phyloP scores from a whole-genome alignment of 1,140 invertebrate genomes.

The Parapsyche elsis region DNA sequence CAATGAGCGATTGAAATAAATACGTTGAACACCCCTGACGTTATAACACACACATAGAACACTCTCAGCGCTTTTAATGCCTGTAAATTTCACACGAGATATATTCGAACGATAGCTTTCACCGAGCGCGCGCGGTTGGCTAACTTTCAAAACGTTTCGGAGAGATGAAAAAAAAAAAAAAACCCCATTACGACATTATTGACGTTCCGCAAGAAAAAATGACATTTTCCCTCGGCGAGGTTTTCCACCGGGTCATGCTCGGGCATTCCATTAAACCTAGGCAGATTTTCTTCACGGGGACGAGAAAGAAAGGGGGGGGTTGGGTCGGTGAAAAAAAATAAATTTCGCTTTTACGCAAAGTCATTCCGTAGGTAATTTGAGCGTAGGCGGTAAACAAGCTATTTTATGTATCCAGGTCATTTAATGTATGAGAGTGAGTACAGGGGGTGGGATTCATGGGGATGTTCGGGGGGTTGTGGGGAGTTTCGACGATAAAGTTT shows the following conservation, averaged over 20 bases:
- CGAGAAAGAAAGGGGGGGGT: neutral
- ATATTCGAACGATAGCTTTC: neutral
- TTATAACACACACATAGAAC: too few species aligned
- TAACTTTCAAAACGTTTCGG: neutral
- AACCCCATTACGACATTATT: slow-evolving; percentile 32
- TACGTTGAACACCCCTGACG: too few species aligned
- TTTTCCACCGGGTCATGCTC: slow-evolving; percentile 2
- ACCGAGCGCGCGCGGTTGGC: neutral
- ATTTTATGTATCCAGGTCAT: slow-evolving; percentile 44
- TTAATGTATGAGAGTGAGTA: slow-evolving; percentile 34
- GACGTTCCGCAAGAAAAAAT: slow-evolving; percentile 26
- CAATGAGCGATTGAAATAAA: too few species aligned
- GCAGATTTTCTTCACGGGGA: neutral
- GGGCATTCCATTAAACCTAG: slow-evolving; percentile 26
- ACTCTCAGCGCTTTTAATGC: too few species aligned
- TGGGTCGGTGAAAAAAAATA: neutral
- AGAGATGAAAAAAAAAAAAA: neutral
- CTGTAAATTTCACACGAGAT: neutral
- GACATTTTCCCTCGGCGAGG: slow-evolving; percentile 10
- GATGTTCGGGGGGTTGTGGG: neutral
- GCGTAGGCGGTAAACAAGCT: slow-evolving; percentile 34
- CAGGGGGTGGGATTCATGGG: neutral
- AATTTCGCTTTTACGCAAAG: slow-evolving; percentile 31
- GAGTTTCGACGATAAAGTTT: slow-evolving; percentile 31
- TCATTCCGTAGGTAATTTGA: slow-evolving; percentile 42